phyloP scores from a whole-genome alignment of 2,888 invertebrate species.

The Hirtodrosophila confusa region DNA sequence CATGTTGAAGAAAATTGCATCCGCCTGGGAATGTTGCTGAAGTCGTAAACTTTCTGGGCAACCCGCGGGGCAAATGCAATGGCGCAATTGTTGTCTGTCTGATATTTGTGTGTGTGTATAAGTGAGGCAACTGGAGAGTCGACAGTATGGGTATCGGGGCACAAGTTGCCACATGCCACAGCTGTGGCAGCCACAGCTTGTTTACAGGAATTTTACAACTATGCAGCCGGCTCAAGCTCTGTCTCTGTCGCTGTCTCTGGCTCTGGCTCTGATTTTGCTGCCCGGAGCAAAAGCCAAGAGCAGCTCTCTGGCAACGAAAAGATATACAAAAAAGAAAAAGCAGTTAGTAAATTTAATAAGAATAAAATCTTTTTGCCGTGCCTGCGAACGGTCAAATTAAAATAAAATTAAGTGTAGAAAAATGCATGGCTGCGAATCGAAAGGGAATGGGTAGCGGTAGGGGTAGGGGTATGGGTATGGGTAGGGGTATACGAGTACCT shows the following conservation, averaged over 20 bases:
- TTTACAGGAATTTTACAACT: constrained; percentile 75
- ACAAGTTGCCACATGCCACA: constrained; percentile 71
- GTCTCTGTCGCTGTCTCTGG: too few relatives aligned
- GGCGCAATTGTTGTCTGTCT: constrained; percentile 69
- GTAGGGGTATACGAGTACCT: too few relatives aligned
- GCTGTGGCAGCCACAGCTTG: constrained; percentile 60
- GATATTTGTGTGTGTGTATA: constrained; percentile 21
- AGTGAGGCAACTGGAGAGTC: constrained; percentile 21
- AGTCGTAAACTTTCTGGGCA: constrained; percentile 41
- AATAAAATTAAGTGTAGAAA: constrained; percentile 66
- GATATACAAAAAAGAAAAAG: constrained; percentile 4
- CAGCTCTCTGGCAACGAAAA: too few relatives aligned
- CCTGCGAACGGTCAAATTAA: constrained; percentile 40
- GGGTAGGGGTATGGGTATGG: background rate
- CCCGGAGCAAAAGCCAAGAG: constrained; percentile 10
- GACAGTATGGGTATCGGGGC: constrained; percentile 30
- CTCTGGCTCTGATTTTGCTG: constrained; percentile 15
- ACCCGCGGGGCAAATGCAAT: constrained; percentile 59
- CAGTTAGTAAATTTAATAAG: constrained; percentile 49
- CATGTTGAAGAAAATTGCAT: too few relatives aligned
- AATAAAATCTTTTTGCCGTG: constrained; percentile 3
- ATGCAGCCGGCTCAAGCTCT: constrained; percentile 54
- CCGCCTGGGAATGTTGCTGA: background rate
- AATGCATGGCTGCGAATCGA: constrained; percentile 23
- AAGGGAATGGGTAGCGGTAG: background rate